Conservation (phyloP, 1,140 invertebrate genomes). For the Drosophila ogumai region DNA sequence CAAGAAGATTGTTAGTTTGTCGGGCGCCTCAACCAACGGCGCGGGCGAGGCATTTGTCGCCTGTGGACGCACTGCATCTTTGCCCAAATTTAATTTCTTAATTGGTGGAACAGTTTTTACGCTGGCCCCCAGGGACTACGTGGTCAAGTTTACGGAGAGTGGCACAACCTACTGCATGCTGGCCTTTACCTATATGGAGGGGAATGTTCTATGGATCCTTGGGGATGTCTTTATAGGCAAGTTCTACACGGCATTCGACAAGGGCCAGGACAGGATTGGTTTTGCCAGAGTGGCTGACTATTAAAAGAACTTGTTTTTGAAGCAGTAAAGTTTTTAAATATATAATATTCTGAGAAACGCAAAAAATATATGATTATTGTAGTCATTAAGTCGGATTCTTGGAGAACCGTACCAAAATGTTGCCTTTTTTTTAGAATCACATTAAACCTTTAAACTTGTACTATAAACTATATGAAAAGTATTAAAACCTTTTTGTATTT, state of each 20-base stretch:
- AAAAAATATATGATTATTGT: neutral
- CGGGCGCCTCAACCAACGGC: slow-evolving; percentile 85
- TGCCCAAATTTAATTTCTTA: slow-evolving; percentile 92
- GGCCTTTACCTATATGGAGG: slow-evolving; percentile 76
- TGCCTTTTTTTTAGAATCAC: neutral
- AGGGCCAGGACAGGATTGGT: slow-evolving; percentile 94
- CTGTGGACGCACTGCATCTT: slow-evolving; percentile 88
- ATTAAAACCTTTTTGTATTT: neutral
- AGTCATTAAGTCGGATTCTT: neutral
- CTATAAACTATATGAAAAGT: neutral
- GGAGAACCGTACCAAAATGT: too few species aligned
- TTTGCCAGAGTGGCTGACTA: slow-evolving; percentile 89
- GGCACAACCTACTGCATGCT: slow-evolving; percentile 91
- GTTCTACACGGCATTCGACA: slow-evolving; percentile 98
- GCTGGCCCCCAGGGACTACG: slow-evolving; percentile 92
- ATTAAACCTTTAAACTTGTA: neutral
- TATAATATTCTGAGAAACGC: neutral
- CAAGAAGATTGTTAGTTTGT: slow-evolving; percentile 88
- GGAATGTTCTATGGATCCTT: slow-evolving; percentile 96
- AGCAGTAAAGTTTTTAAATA: neutral
- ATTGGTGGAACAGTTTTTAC: slow-evolving; percentile 91
- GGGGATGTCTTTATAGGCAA: slow-evolving; percentile 98
- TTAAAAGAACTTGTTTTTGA: neutral
- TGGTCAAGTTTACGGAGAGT: slow-evolving; percentile 92
- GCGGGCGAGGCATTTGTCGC: slow-evolving; percentile 92